These are phyloP conservation scores for Plemyria rubiginata DNA, from an alignment of 2,888 invertebrate genomes.

Conservation along the genomic window DNA sequence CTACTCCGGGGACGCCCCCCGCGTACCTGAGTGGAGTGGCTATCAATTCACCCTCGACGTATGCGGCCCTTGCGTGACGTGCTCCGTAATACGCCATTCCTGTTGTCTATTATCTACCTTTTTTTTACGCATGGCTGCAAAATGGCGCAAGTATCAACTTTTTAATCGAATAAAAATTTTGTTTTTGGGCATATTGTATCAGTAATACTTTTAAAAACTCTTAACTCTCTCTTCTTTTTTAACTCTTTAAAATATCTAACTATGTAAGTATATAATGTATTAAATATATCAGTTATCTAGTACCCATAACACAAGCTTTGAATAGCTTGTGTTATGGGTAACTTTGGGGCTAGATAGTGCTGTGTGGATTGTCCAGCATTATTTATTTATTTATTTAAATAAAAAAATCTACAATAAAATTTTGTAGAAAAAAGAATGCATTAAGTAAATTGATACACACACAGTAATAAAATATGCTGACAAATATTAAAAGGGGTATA, in stretches of 20 bases:
- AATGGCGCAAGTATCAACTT: conserved; percentile 4
- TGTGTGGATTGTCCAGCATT: no score
- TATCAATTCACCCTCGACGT: conserved; percentile 67
- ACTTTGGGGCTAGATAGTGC: no score
- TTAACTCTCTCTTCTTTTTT: no score
- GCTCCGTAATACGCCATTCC: conserved; percentile 60
- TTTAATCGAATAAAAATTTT: background rate
- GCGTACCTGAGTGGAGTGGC: conserved; percentile 71
- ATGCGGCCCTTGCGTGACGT: conserved; percentile 61
- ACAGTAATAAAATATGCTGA: conserved; percentile 54
- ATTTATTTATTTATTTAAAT: no score
- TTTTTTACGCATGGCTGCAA: conserved; percentile 31
- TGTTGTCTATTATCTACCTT: conserved; percentile 54
- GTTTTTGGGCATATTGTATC: no score
- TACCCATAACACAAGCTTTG: no score
- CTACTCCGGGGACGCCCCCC: conserved; percentile 56
- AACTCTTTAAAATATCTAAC: no score
- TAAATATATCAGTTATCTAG: no score
- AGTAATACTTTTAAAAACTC: no score
- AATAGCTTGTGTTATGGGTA: no score
- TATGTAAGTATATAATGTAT: no score
- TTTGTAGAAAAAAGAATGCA: background rate
- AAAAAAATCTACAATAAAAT: background rate
- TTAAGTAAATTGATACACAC: conserved; percentile 29
- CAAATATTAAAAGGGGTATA: conserved; percentile 66